Conservation (phyloP, 1,140 invertebrate genomes). For the Nautilus pompilius region DNA sequence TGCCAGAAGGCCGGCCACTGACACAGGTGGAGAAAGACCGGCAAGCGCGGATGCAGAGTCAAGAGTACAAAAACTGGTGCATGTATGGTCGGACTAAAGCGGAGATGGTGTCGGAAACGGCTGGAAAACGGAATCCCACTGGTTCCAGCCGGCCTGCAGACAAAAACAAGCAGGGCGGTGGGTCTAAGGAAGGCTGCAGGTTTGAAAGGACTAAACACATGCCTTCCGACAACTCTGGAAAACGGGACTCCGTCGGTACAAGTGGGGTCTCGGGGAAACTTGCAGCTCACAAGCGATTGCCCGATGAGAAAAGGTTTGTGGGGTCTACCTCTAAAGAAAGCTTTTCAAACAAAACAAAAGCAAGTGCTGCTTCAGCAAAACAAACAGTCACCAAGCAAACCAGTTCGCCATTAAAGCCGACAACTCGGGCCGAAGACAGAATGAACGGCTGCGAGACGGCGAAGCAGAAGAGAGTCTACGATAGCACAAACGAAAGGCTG, state of each 20-base stretch:
- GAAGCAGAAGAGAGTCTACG: not conserved
- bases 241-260: not conserved
- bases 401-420: not conserved
- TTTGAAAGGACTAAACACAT: not conserved
- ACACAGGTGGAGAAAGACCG: constrained; percentile 22
- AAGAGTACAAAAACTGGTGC: constrained; percentile 17
- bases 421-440: not conserved
- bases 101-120: no score
- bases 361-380: not conserved
- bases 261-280: not conserved
- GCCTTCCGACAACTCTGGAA: not conserved
- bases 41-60: constrained; percentile 5
- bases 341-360: not conserved
- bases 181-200: constrained; percentile 1
- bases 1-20: constrained; percentile 7
- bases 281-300: not conserved
- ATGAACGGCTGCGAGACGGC: not conserved
- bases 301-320: not conserved
- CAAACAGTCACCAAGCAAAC: not conserved
- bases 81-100: constrained; percentile 12
- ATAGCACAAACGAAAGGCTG: not conserved
- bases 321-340: not conserved
- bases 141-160: not conserved
- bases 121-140: not conserved
- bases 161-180: not conserved